phyloP scores from a whole-genome alignment of 2,113 vertebrate genomes.

The Lucifuga dentata region DNA sequence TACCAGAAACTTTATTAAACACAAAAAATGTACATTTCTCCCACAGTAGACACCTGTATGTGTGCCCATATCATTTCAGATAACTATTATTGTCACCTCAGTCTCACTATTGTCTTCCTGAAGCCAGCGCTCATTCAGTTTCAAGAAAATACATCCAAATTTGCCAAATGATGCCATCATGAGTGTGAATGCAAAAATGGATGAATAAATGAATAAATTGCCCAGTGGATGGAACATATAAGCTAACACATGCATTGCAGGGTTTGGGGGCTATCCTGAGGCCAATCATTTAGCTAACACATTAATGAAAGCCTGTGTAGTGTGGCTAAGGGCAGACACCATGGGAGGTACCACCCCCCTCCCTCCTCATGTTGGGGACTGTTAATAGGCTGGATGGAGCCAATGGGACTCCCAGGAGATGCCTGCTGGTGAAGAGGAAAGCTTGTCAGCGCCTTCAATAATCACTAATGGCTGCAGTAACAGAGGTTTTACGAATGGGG shows the following conservation, averaged over 20 bases:
- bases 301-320: slow-evolving; percentile 82
- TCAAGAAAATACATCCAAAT: slow-evolving; percentile 54
- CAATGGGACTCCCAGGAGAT: slow-evolving; percentile 76
- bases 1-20: no score
- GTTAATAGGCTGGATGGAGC: slow-evolving; percentile 81
- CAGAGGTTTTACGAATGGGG: slow-evolving; percentile 68
- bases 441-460: slow-evolving; percentile 77
- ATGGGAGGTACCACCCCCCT: slow-evolving; percentile 76
- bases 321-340: slow-evolving; percentile 79
- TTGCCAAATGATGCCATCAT: slow-evolving; percentile 57
- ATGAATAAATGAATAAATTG: slow-evolving; percentile 82
- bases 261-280: slow-evolving; percentile 82
- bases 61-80: slow-evolving; percentile 8
- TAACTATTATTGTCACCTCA: slow-evolving; percentile 38
- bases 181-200: slow-evolving; percentile 56
- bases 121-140: slow-evolving; percentile 36
- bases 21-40: no score
- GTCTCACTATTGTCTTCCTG: slow-evolving; percentile 11
- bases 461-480: slow-evolving; percentile 80
- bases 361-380: slow-evolving; percentile 74
- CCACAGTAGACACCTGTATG: background rate
- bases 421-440: slow-evolving; percentile 79
- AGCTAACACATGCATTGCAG: slow-evolving; percentile 75
- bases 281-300: slow-evolving; percentile 85
- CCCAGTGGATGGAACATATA: slow-evolving; percentile 69